These are phyloP conservation scores for Tauraco erythrolophus DNA, from an alignment of 2,113 vertebrate genomes.

Conservation along the genomic window DNA sequence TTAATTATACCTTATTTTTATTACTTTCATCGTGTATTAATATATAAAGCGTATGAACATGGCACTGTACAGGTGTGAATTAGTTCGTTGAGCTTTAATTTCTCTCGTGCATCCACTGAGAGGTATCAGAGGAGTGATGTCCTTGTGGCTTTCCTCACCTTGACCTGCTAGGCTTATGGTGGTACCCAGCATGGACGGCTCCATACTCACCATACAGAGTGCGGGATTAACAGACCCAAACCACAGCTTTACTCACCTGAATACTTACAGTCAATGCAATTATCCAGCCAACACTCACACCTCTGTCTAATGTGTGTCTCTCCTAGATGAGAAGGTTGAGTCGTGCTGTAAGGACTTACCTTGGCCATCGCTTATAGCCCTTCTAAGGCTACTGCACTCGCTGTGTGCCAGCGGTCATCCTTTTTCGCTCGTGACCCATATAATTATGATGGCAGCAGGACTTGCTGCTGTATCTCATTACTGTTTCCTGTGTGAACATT, in stretches of 20 bases:
- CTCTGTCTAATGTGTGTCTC: neutral
- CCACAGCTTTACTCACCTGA: neutral
- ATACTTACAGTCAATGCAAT: neutral
- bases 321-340: neutral
- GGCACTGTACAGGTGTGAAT: neutral
- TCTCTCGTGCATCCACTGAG: neutral
- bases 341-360: neutral
- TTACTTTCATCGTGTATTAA: neutral
- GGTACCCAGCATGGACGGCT: neutral
- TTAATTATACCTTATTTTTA: constrained; percentile 22
- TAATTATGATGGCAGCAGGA: neutral
- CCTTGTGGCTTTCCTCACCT: neutral
- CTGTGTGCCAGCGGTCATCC: neutral
- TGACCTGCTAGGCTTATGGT: neutral
- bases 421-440: neutral
- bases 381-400: neutral
- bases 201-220: fast-evolving
- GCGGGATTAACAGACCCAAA: neutral
- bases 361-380: neutral
- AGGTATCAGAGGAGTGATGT: neutral
- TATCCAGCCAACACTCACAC: neutral
- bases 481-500: neutral
- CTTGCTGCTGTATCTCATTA: neutral
- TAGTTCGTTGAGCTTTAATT: neutral
- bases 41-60: neutral